Base-by-base conservation (phyloP, 1,140 invertebrate genomes). In the Drosophila tsacasi region DNA sequence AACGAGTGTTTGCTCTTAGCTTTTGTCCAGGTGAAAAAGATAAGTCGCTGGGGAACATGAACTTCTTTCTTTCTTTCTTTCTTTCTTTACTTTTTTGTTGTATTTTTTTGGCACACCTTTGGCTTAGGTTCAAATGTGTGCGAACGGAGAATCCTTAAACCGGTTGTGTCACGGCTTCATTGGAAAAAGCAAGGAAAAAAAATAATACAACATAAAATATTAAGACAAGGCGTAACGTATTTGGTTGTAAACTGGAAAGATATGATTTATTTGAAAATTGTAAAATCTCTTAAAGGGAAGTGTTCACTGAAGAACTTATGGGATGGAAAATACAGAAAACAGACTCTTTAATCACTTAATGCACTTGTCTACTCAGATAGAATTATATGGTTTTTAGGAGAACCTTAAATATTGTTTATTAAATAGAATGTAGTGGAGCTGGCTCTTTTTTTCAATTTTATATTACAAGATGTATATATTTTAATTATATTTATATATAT, bases 121-220 rank as follows among this genome's bases (percentile, higher is more conserved):
- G 54, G 32, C 54, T 25, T 23, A 39, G 54, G 54, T 39, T 55
- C 30, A 55, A 55, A 39, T 55, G 54, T 55, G 54, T 55, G 54
- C 35, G 35, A 55, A 39, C 15, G 9, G 54, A 55, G 54, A 55
- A 55, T 55, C 54, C 54, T 55, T 55, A 55, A 55, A 55, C 54
- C 54, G 54, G 54, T 55, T 55, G 15, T 12, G 21, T 23, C 32
- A 37, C 32, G 23, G 52, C 52, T 37, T 37, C 21, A 39, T 21
- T 17, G 19, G 52, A 55, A 55, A 35, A 55, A 37, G 50, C 19
- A 17, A 37, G 21, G 32, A 17, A 10, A 37, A 37, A 4, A 47
- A 17, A 5, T 12, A 25, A 19, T n/a, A 42, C 7, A 42, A 37
- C 23, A 55, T 25, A 49, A 55, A 15, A 55, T 37, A 35, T 55